Conservation (phyloP, 2,888 invertebrate genomes). For the Erebia ligea region DNA sequence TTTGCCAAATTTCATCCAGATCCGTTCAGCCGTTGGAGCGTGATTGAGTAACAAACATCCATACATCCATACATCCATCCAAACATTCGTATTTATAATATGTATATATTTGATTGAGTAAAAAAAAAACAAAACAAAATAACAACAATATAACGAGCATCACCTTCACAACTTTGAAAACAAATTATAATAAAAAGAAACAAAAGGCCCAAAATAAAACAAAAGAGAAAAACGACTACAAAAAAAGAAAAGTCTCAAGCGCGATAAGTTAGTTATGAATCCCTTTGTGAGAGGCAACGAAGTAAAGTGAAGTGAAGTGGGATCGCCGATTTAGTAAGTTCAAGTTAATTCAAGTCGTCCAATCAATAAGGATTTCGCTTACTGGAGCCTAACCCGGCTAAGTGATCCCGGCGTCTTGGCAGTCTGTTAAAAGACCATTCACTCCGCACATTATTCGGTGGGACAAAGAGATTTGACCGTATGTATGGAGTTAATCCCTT, state of each 20-base stretch:
- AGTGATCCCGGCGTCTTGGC: conserved; percentile 43
- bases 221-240: conserved; percentile 14
- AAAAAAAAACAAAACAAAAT: too few relatives aligned
- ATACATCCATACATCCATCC: too few relatives aligned
- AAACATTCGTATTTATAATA: too few relatives aligned
- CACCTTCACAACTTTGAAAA: not conserved
- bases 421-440: conserved; percentile 45
- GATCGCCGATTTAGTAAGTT: conserved; percentile 32
- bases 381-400: conserved; percentile 38
- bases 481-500: conserved; percentile 24
- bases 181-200: not conserved
- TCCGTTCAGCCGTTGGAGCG: too few relatives aligned
- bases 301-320: conserved; percentile 20
- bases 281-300: conserved; percentile 27
- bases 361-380: conserved; percentile 41
- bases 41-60: too few relatives aligned
- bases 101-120: too few relatives aligned
- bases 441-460: conserved; percentile 42
- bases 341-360: conserved; percentile 36
- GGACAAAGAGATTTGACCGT: conserved; percentile 40
- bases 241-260: conserved; percentile 25
- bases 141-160: not conserved
- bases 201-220: conserved; percentile 11
- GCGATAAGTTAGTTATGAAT: conserved; percentile 29
- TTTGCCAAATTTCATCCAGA: too few relatives aligned